Conservation (phyloP, 2,113 vertebrate genomes). For the Rhizomys pruinosus region DNA sequence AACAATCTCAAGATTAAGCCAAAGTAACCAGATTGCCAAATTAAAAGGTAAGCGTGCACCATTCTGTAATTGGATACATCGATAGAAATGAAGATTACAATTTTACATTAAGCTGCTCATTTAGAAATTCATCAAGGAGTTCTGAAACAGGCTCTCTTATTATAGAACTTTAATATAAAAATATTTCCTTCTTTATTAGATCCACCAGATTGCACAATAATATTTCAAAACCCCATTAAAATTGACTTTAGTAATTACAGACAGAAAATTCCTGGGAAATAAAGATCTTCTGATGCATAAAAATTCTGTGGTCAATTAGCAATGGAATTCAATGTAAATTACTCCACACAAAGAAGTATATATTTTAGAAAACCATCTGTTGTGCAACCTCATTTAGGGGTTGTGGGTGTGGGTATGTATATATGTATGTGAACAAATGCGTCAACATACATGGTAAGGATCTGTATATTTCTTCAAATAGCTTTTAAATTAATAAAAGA, state of each 20-base stretch:
- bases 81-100: constrained; percentile 85
- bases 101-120: constrained; percentile 83
- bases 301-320: constrained; percentile 78
- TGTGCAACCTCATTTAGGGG: constrained; percentile 60
- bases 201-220: constrained; percentile 81
- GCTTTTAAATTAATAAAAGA: constrained; percentile 88
- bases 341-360: constrained; percentile 84
- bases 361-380: constrained; percentile 83
- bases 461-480: constrained; percentile 83
- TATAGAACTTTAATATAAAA: constrained; percentile 83
- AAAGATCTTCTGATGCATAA: constrained; percentile 80
- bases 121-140: constrained; percentile 85
- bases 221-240: constrained; percentile 82
- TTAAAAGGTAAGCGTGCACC: constrained; percentile 84
- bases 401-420: constrained; percentile 63
- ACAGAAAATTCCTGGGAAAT: constrained; percentile 82
- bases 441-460: constrained; percentile 79
- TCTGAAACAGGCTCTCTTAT: constrained; percentile 83
- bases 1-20: constrained; percentile 86
- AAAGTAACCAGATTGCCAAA: constrained; percentile 85
- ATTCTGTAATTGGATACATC: constrained; percentile 84
- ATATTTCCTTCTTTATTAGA: constrained; percentile 83
- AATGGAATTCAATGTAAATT: constrained; percentile 85
- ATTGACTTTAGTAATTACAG: constrained; percentile 80
- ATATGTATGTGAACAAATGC: constrained; percentile 64